Conservation (phyloP, 2,888 invertebrate species). For the Drosophila sordidapex region DNA sequence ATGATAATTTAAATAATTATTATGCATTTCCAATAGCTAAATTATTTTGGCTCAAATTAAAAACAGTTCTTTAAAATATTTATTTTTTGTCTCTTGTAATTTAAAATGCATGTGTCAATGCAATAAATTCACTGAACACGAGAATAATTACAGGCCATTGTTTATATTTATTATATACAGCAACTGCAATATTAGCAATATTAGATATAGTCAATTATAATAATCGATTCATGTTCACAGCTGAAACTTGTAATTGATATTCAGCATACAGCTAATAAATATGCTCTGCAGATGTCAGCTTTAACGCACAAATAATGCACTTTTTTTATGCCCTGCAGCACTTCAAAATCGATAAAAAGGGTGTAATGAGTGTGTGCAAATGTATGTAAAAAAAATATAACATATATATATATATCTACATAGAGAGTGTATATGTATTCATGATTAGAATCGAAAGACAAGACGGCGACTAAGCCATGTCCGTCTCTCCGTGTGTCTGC, state of each 20-base stretch:
- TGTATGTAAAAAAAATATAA: accelerated
- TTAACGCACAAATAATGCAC: slow-evolving; percentile 39
- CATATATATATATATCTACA: background rate
- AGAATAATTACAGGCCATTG: background rate
- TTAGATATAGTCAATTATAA: slow-evolving; percentile 1
- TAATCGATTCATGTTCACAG: background rate
- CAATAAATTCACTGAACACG: background rate
- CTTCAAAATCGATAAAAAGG: background rate
- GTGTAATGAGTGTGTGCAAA: background rate
- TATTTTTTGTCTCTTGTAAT: background rate
- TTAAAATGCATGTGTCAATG: background rate
- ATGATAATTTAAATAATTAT: background rate
- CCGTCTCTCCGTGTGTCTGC: background rate
- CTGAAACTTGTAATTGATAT: background rate
- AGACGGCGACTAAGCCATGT: background rate
- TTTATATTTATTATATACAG: background rate
- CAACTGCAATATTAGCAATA: background rate
- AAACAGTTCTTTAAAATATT: background rate
- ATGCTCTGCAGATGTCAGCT: background rate
- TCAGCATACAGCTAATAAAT: background rate
- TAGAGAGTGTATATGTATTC: background rate
- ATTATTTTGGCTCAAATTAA: background rate
- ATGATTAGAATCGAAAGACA: background rate
- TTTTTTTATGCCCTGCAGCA: background rate
- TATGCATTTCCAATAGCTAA: background rate